A percentile compares a stretch with the other conserved stretches of the same genome.
Conservation (phyloP, 2,888 invertebrate species). For the Idaea aversata region DNA sequence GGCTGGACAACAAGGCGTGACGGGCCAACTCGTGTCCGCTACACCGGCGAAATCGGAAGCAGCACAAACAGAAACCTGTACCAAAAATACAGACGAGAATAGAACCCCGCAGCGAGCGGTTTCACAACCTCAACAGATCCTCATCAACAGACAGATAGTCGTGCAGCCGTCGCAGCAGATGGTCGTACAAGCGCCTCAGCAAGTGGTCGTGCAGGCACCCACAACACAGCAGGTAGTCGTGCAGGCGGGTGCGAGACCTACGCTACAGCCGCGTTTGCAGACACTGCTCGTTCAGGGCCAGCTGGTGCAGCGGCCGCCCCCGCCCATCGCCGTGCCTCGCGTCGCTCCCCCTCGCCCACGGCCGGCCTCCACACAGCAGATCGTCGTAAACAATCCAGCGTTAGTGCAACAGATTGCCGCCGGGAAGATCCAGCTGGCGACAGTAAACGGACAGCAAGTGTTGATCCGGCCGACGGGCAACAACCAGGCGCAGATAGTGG, state of each 20-base stretch:
- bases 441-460: constrained; percentile 92
- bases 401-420: constrained; percentile 90
- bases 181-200: constrained; percentile 47
- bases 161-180: constrained; percentile 53
- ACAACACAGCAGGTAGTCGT: constrained; percentile 40
- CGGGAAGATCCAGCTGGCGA: constrained; percentile 91
- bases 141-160: constrained; percentile 56
- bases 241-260: constrained; percentile 44
- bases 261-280: constrained; percentile 48
- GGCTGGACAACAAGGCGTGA: constrained; percentile 80
- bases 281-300: constrained; percentile 59
- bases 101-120: constrained; percentile 24
- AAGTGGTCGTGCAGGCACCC: constrained; percentile 48
- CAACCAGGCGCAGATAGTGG: constrained; percentile 89
- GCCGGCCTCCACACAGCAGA: constrained; percentile 80
- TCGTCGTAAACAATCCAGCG: constrained; percentile 88
- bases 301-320: constrained; percentile 40
- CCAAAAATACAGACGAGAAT: constrained; percentile 29
- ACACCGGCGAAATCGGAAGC: constrained; percentile 42
- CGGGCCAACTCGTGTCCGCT: constrained; percentile 67
- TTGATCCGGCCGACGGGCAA: constrained; percentile 89
- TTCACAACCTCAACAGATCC: constrained; percentile 42
- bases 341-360: constrained; percentile 48
- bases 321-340: constrained; percentile 44
- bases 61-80: constrained; percentile 31